A percentile compares a stretch with the other conserved stretches of the same genome.
Conservation (phyloP, 2,888 invertebrate genomes). For the Mimumesa dahlbomi region DNA sequence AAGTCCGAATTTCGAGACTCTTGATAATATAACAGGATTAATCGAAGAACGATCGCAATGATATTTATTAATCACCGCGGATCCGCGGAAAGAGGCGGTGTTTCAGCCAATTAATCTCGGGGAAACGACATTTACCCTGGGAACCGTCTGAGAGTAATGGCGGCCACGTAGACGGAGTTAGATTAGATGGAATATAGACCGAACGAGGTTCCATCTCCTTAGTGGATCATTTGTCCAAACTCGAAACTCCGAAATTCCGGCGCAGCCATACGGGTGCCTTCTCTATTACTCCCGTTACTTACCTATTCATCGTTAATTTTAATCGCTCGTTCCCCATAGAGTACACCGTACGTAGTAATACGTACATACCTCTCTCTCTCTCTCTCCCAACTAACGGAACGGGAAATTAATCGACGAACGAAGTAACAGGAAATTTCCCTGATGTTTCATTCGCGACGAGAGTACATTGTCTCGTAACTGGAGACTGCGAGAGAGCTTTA, state of each 20-base stretch:
- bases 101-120: constrained; percentile 44
- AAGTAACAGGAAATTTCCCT: not conserved
- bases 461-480: no score
- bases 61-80: not conserved
- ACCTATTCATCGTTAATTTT: constrained; percentile 57
- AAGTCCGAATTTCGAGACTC: no score
- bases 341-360: not conserved
- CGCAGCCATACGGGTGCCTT: not conserved
- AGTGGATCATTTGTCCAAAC: constrained; percentile 65
- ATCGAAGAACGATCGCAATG: no score
- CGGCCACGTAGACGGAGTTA: constrained; percentile 49
- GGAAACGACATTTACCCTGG: constrained; percentile 47
- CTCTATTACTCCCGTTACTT: constrained; percentile 14
- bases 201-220: constrained; percentile 58
- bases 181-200: constrained; percentile 61
- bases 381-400: no score
- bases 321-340: constrained; percentile 41
- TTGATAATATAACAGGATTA: no score
- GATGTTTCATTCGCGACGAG: no score
- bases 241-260: constrained; percentile 53
- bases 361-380: no score
- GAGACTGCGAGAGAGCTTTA: no score
- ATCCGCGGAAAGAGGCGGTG: not conserved
- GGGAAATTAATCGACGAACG: constrained; percentile 22
- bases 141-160: constrained; percentile 59